A percentile compares a stretch with the other conserved stretches of the same genome.
These are phyloP conservation scores for Chiloscyllium punctatum DNA, from an alignment of 2,797 vertebrate genomes.

Conservation along the genomic window DNA sequence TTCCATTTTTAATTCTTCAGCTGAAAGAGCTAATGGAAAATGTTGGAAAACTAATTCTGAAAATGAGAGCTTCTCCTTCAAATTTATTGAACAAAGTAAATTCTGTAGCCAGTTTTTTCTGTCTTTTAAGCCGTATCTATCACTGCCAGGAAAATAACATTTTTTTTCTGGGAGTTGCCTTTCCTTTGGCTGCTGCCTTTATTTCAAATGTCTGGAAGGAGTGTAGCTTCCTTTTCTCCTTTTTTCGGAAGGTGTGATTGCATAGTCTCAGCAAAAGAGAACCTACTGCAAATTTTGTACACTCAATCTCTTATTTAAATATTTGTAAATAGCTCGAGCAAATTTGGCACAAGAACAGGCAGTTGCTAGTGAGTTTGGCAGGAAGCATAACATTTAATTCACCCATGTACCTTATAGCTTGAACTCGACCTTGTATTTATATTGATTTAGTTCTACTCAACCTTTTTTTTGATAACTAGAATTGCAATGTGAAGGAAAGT, in stretches of 20 bases:
- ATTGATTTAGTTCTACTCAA: background rate
- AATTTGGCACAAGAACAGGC: background rate
- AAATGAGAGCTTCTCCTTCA: background rate
- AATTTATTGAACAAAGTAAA: background rate
- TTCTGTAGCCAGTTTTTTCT: background rate
- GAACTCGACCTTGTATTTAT: background rate
- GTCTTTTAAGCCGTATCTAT: background rate
- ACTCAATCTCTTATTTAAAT: background rate
- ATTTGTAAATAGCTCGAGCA: background rate
- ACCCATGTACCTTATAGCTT: background rate
- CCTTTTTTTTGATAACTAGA: slow-evolving; percentile 12
- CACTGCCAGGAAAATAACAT: background rate
- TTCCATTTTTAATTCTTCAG: background rate
- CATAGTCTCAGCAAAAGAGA: background rate
- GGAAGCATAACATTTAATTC: background rate
- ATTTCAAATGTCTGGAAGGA: background rate
- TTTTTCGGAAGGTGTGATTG: background rate
- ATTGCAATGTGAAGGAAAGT: slow-evolving; percentile 9
- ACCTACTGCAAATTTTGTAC: background rate
- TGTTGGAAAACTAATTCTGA: background rate
- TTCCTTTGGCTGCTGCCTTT: background rate
- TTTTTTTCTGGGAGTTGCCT: background rate
- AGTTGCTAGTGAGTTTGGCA: background rate
- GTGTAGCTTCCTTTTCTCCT: background rate
- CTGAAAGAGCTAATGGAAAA: background rate